phyloP scores from a whole-genome alignment of 2,888 invertebrate species.

The Drosophila paranaensis region DNA sequence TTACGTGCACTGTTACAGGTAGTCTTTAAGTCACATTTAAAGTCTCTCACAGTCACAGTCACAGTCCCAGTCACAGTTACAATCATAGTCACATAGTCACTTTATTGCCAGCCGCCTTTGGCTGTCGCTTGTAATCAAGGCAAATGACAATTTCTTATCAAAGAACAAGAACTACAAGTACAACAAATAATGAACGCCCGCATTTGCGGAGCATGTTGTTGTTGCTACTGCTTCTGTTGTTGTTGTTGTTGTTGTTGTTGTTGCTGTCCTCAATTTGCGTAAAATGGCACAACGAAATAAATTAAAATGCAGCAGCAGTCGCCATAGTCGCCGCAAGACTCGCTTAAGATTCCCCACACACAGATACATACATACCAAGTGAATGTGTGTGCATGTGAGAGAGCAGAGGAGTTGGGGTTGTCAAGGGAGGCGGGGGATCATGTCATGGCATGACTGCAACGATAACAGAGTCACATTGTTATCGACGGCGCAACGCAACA shows the following conservation, averaged over 20 bases:
- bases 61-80: background rate
- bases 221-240: slow-evolving; percentile 19
- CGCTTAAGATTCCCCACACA: slow-evolving; percentile 26
- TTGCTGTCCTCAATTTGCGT: slow-evolving; percentile 75
- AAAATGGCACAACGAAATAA: slow-evolving; percentile 78
- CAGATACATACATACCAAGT: background rate
- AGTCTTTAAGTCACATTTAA: no score
- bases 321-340: slow-evolving; percentile 43
- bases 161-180: slow-evolving; percentile 36
- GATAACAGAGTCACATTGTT: slow-evolving; percentile 57
- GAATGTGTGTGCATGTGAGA: background rate
- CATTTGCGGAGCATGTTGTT: slow-evolving; percentile 51
- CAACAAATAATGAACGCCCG: slow-evolving; percentile 42
- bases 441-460: slow-evolving; percentile 44
- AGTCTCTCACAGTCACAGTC: background rate
- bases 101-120: background rate
- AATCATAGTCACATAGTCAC: background rate
- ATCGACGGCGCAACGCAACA: slow-evolving; percentile 45
- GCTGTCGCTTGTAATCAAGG: slow-evolving; percentile 33
- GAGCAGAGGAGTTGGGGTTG: background rate
- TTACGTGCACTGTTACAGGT: no score
- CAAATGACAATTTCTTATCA: slow-evolving; percentile 74
- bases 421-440: background rate
- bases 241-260: slow-evolving; percentile 49
- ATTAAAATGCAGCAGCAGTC: slow-evolving; percentile 72